Conservation (phyloP, 2,888 invertebrate genomes). For the Cataglyphis livida region DNA sequence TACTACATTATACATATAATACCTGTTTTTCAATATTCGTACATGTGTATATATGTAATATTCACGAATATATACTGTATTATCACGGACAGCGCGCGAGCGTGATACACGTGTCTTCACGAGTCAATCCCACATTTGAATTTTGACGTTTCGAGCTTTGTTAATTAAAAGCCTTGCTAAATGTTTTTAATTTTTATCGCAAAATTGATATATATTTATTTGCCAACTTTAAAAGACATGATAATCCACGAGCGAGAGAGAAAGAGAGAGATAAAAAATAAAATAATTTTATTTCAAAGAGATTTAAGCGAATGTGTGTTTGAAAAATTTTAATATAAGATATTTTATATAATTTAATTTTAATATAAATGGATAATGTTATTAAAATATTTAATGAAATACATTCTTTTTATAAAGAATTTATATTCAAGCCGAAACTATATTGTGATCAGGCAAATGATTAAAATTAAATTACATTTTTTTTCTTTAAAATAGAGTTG, state of each 20-base stretch:
- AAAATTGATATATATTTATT: neutral
- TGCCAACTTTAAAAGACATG: neutral
- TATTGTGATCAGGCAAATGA: neutral
- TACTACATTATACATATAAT: conserved; percentile 46
- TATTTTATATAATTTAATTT: neutral
- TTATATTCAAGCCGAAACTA: neutral
- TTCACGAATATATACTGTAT: conserved; percentile 28
- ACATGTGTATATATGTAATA: conserved; percentile 44
- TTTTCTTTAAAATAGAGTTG: neutral
- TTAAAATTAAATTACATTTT: conserved; percentile 12
- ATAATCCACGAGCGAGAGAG: neutral
- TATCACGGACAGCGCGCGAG: conserved; percentile 25
- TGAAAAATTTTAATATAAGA: neutral
- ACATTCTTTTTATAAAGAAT: neutral
- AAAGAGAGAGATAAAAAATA: neutral
- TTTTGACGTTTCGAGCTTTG: conserved; percentile 17
- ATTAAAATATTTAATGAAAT: neutral
- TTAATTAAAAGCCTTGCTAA: neutral
- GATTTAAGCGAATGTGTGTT: neutral
- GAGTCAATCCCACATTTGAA: conserved; percentile 36
- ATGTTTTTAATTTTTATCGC: neutral
- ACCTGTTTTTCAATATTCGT: conserved; percentile 43
- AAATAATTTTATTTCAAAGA: neutral
- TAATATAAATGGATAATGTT: neutral
- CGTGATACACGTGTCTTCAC: conserved; percentile 16